Evolutionary conservation across 2,797 vertebrate species (phyloP).

Genomic region (Loris lydekkerianus): DNA sequence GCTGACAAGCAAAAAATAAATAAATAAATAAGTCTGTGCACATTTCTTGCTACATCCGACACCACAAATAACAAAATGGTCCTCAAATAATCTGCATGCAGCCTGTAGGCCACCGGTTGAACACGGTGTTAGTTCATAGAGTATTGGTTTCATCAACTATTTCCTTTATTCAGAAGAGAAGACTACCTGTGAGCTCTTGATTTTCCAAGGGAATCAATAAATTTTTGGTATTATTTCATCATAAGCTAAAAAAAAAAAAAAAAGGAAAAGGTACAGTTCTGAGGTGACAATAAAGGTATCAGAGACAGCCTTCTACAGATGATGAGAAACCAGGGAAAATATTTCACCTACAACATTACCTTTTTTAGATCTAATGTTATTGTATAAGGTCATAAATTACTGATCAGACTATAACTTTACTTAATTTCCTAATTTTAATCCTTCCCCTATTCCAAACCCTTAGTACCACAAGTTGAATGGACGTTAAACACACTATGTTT

Average conservation of each 20-base stretch:
- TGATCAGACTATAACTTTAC: not conserved
- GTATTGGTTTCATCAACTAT: not conserved
- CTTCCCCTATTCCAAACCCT: not conserved
- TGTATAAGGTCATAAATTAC: constrained; percentile 22
- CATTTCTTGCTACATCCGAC: no score
- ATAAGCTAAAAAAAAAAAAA: constrained; percentile 16
- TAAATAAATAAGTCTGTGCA: no score
- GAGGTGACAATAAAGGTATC: not conserved
- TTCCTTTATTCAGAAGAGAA: not conserved
- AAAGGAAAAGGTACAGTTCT: not conserved
- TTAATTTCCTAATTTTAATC: not conserved
- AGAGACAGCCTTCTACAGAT: not conserved
- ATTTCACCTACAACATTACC: not conserved
- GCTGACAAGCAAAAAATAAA: no score
- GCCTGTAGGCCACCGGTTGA: no score
- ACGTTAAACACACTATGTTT: constrained; percentile 3
- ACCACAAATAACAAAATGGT: no score
- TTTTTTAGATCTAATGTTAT: constrained; percentile 26
- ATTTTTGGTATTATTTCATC: constrained; percentile 40
- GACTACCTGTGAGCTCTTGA: not conserved
- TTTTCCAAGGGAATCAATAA: not conserved
- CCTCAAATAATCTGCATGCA: no score
- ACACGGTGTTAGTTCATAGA: not conserved
- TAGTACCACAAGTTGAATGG: not conserved
- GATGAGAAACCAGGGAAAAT: not conserved